Evolutionary conservation across 2,797 vertebrate genomes (phyloP).

Genomic region (Onychomys torridus): DNA sequence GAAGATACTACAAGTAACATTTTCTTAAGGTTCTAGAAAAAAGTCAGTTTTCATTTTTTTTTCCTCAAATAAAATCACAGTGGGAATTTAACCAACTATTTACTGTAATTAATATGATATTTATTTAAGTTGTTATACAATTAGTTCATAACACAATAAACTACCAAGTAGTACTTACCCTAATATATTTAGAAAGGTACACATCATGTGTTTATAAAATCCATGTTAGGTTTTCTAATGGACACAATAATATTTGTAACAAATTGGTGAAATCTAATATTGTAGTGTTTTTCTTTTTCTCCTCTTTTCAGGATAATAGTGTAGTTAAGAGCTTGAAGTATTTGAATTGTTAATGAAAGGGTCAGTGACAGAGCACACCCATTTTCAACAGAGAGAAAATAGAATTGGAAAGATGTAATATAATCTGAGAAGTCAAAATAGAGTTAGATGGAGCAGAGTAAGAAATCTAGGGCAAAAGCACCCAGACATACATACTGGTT

Average conservation of each 20-base stretch:
- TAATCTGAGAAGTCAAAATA: constrained; percentile 84
- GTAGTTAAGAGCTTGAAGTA: constrained; percentile 75
- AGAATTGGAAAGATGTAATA: constrained; percentile 59
- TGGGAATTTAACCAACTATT: neutral
- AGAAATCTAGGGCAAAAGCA: constrained; percentile 82
- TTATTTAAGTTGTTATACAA: neutral
- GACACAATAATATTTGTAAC: neutral
- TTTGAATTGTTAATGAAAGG: constrained; percentile 84
- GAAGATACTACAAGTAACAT: neutral
- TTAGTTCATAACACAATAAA: neutral
- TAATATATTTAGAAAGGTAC: neutral
- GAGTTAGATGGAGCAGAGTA: constrained; percentile 79
- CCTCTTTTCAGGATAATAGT: neutral
- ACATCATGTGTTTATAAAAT: neutral
- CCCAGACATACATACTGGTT: constrained; percentile 75
- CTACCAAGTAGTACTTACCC: neutral
- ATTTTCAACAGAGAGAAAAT: constrained; percentile 74
- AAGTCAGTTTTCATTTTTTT: neutral
- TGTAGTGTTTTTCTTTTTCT: neutral
- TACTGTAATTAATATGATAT: neutral
- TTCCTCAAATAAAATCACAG: neutral
- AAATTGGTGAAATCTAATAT: neutral
- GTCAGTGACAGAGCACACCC: constrained; percentile 77
- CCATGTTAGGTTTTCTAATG: neutral
- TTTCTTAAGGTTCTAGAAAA: constrained; percentile 32